These are phyloP conservation scores for Petrocephalus microphthalmus DNA, from an alignment of 2,113 vertebrate species.

Conservation along the genomic window DNA sequence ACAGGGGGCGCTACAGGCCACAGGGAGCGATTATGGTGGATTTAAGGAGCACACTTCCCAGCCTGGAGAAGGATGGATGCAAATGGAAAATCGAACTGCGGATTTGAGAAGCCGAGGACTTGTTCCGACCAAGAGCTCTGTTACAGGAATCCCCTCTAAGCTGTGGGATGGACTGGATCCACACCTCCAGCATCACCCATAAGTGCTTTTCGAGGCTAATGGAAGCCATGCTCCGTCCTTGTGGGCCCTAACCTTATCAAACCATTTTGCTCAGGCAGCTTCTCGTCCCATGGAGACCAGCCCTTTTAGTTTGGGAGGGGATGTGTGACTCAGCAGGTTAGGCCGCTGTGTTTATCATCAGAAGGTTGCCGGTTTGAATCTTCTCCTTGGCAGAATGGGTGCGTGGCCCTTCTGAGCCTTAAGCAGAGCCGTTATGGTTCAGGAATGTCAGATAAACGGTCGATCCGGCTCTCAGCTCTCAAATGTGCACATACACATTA, in stretches of 20 bases:
- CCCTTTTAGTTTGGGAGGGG: background rate
- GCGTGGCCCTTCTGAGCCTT: background rate
- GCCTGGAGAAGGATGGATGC: background rate
- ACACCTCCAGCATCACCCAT: slow-evolving; percentile 48
- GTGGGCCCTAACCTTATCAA: background rate
- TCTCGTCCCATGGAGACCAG: background rate
- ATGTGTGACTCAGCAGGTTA: background rate
- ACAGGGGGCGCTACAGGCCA: background rate
- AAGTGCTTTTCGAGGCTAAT: slow-evolving; percentile 54
- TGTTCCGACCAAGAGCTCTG: background rate
- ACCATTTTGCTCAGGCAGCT: background rate
- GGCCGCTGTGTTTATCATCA: background rate
- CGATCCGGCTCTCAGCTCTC: background rate
- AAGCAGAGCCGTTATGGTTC: background rate
- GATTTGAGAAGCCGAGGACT: background rate
- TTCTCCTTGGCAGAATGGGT: background rate
- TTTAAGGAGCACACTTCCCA: background rate
- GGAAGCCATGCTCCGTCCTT: slow-evolving; percentile 30
- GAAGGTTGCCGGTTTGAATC: background rate
- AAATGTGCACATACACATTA: background rate
- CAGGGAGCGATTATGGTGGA: background rate
- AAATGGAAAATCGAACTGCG: background rate
- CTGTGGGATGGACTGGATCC: slow-evolving; percentile 33
- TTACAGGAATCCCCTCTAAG: slow-evolving; percentile 25
- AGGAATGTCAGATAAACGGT: background rate